A percentile compares a stretch with the other conserved stretches of the same genome.
phyloP scores from a whole-genome alignment of 2,113 vertebrate genomes.

The Melierax canorus region DNA sequence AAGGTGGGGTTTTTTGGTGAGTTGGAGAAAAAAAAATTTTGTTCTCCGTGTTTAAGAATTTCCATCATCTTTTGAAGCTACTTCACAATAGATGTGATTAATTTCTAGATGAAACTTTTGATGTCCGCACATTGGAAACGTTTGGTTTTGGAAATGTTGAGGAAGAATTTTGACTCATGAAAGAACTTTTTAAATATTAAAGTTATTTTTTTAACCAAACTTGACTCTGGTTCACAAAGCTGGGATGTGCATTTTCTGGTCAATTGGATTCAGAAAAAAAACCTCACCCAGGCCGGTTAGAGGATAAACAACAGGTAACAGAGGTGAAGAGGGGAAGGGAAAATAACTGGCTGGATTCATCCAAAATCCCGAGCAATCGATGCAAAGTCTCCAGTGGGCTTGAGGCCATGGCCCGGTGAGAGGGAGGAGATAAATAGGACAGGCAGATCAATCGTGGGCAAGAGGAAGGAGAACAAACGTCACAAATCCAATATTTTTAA shows the following conservation, averaged over 20 bases:
- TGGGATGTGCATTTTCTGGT: neutral
- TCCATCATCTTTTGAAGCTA: neutral
- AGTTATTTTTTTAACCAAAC: neutral
- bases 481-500: constrained; percentile 15
- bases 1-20: neutral
- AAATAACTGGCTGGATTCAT: constrained; percentile 10
- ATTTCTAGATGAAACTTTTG: neutral
- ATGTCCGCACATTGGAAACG: rapidly evolving
- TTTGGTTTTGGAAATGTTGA: neutral
- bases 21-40: neutral
- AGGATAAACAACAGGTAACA: neutral
- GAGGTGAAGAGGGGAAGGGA: neutral
- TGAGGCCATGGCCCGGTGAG: neutral
- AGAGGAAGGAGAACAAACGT: neutral
- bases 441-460: constrained; percentile 4
- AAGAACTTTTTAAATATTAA: neutral
- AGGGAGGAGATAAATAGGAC: neutral
- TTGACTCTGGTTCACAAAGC: neutral
- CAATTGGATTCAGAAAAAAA: neutral
- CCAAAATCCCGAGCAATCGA: neutral
- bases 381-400: constrained; percentile 15
- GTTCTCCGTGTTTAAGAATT: neutral
- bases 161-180: neutral
- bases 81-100: neutral
- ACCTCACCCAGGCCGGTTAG: neutral